phyloP scores from a whole-genome alignment of 2,888 invertebrate genomes.

The Drosophila cognata region DNA sequence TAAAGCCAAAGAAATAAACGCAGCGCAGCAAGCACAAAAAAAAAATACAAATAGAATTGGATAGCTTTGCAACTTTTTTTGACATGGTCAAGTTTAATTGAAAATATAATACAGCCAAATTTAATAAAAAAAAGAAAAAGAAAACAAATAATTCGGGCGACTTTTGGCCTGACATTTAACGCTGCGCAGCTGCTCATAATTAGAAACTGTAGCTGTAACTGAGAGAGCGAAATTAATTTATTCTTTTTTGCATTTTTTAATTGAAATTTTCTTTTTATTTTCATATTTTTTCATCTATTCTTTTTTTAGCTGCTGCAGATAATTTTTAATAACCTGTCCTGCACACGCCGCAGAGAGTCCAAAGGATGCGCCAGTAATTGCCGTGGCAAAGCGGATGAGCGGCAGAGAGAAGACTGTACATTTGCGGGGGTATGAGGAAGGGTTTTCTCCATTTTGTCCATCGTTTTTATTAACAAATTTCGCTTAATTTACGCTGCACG shows the following conservation, averaged over 20 bases:
- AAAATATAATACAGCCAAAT: constrained; percentile 67
- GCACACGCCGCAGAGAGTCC: constrained; percentile 41
- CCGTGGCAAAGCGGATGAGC: constrained; percentile 41
- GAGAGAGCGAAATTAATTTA: constrained; percentile 69
- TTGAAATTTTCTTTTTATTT: constrained; percentile 66
- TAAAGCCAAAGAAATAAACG: constrained; percentile 46
- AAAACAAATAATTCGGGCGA: constrained; percentile 42
- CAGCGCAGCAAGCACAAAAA: constrained; percentile 38
- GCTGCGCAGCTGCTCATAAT: constrained; percentile 75
- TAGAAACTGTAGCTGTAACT: constrained; percentile 54
- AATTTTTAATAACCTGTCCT: constrained; percentile 75
- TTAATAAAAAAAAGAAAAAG: constrained; percentile 43
- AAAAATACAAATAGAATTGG: constrained; percentile 28
- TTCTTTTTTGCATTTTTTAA: constrained; percentile 77
- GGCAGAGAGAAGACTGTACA: neutral
- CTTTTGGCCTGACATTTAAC: constrained; percentile 68
- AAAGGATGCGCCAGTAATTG: constrained; percentile 63
- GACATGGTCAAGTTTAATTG: constrained; percentile 79
- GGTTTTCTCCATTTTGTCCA: constrained; percentile 55
- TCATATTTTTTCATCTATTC: constrained; percentile 25
- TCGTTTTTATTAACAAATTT: constrained; percentile 76
- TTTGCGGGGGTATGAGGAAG: constrained; percentile 54
- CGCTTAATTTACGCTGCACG: constrained; percentile 76
- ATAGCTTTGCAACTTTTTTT: constrained; percentile 48
- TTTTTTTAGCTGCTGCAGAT: constrained; percentile 60